These are phyloP conservation scores for Bubo blakistoni DNA, from an alignment of 2,113 vertebrate genomes.

Conservation along the genomic window DNA sequence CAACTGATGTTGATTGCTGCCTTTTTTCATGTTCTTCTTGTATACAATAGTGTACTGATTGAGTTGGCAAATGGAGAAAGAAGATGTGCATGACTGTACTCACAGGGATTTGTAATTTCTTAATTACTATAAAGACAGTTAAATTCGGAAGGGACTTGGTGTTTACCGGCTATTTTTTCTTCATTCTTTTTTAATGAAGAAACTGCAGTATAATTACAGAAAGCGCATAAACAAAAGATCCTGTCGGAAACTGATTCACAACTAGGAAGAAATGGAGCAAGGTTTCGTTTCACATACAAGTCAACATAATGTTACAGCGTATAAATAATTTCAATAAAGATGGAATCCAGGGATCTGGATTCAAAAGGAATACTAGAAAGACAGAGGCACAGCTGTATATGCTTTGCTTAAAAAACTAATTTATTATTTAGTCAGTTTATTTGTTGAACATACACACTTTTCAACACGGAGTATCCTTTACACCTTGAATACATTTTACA, in stretches of 20 bases:
- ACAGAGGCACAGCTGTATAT: neutral
- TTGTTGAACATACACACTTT: neutral
- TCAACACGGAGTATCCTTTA: neutral
- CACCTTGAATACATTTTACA: neutral
- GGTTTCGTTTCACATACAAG: neutral
- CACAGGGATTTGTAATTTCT: conserved; percentile 40
- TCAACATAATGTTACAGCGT: neutral
- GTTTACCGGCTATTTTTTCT: neutral
- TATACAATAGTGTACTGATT: neutral
- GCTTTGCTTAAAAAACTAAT: neutral
- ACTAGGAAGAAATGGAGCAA: neutral
- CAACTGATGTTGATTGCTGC: conserved; percentile 11
- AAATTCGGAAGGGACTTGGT: neutral
- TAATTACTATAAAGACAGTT: conserved; percentile 40
- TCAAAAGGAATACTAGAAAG: neutral
- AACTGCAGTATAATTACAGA: conserved; percentile 36
- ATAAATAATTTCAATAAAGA: neutral
- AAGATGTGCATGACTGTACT: neutral
- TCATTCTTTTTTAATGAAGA: conserved; percentile 51
- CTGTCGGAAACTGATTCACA: neutral
- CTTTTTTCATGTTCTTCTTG: neutral
- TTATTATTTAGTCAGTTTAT: neutral
- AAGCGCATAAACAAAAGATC: neutral
- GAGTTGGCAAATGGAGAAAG: conserved; percentile 32
- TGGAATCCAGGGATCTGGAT: neutral